Evolutionary conservation across 2,797 vertebrate genomes (phyloP).

Genomic region (Enteromius argenteus): DNA sequence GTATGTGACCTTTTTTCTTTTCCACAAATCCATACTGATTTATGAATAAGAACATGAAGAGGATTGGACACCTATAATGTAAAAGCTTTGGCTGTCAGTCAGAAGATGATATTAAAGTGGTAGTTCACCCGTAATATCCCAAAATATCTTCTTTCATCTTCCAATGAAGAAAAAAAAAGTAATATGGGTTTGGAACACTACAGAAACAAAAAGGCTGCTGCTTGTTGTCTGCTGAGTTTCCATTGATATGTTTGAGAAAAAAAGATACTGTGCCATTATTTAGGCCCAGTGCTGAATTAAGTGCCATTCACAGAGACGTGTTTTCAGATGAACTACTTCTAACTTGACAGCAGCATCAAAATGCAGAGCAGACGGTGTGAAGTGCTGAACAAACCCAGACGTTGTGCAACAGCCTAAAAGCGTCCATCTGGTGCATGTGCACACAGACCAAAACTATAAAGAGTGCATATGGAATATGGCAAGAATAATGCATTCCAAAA

Average conservation of each 20-base stretch:
- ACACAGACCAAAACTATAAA: background rate
- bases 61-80: conserved; percentile 1
- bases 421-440: background rate
- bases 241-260: background rate
- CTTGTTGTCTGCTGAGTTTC: background rate
- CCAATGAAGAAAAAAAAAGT: background rate
- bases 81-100: conserved; percentile 17
- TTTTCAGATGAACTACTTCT: background rate
- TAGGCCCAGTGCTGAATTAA: background rate
- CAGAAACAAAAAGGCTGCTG: background rate
- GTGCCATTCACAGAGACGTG: background rate
- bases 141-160: background rate
- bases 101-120: background rate
- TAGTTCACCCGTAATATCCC: background rate
- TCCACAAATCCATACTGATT: conserved; percentile 25
- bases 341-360: background rate
- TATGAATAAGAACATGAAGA: background rate
- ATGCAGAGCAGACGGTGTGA: background rate
- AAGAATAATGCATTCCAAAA: background rate
- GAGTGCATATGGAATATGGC: too few relatives aligned
- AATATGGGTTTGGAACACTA: background rate
- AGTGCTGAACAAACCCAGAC: background rate
- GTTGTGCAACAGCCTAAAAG: background rate
- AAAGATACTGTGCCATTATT: background rate
- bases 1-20: background rate